Conservation (phyloP, 2,113 vertebrate genomes). For the Charadrius vociferus region DNA sequence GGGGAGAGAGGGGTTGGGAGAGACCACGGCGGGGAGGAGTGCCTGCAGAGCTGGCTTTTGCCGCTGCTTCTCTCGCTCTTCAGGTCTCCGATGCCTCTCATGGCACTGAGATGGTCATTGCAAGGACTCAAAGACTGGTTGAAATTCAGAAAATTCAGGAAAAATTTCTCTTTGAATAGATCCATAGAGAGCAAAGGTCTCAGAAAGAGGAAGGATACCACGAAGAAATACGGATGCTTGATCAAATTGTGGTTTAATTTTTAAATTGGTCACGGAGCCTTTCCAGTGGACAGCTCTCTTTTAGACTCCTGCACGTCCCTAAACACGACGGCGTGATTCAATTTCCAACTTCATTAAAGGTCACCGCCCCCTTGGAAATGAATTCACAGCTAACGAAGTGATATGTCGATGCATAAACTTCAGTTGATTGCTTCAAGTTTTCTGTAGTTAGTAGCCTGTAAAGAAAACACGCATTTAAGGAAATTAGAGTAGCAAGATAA, state of each 20-base stretch:
- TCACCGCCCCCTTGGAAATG: constrained; percentile 54
- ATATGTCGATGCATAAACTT: constrained; percentile 51
- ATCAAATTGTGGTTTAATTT: neutral
- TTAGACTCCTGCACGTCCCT: neutral
- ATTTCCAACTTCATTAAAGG: constrained; percentile 43
- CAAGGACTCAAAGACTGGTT: neutral
- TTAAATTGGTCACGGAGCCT: neutral
- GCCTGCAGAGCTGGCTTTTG: neutral
- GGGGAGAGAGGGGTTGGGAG: too few species aligned
- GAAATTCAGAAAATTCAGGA: neutral
- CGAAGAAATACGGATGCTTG: neutral
- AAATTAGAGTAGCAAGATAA: constrained; percentile 51
- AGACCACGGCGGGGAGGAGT: neutral
- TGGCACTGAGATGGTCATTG: neutral
- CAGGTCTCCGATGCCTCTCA: neutral
- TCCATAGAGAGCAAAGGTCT: neutral
- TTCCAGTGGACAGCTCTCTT: neutral
- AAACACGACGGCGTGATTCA: neutral
- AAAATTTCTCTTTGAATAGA: neutral
- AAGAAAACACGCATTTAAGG: constrained; percentile 47
- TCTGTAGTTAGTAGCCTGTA: constrained; percentile 63
- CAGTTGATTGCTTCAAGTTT: constrained; percentile 69
- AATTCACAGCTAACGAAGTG: constrained; percentile 58
- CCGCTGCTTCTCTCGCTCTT: neutral
- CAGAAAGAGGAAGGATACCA: neutral